Evolutionary conservation across 2,797 vertebrate genomes (phyloP).

Genomic region (Atherinosoma microstoma): DNA sequence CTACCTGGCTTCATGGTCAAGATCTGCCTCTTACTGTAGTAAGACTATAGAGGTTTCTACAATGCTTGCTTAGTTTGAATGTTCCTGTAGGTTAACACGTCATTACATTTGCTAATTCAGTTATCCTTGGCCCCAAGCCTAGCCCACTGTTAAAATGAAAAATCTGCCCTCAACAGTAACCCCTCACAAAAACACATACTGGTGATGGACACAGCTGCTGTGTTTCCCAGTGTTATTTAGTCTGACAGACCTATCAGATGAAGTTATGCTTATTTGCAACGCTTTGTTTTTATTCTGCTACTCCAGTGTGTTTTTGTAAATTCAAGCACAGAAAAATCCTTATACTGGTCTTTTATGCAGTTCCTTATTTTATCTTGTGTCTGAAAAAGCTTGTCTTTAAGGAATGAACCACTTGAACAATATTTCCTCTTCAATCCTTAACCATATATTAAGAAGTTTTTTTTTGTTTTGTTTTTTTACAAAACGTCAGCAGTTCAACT

Average conservation of each 20-base stretch:
- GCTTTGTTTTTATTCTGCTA: neutral
- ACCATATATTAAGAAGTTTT: neutral
- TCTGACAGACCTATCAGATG: neutral
- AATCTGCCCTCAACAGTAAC: constrained; percentile 5
- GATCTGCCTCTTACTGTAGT: constrained; percentile 53
- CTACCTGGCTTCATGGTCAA: constrained; percentile 66
- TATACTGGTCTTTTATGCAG: neutral
- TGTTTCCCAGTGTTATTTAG: neutral
- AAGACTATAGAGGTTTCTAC: constrained; percentile 45
- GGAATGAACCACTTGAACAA: neutral
- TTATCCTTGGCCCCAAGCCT: constrained; percentile 15
- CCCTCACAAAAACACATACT: neutral
- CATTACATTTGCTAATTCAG: constrained; percentile 38
- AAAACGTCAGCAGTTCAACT: neutral
- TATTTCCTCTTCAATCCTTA: neutral
- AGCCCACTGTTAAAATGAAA: constrained; percentile 12
- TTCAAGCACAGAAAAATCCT: neutral
- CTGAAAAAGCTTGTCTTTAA: neutral
- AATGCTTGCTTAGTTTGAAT: constrained; percentile 32
- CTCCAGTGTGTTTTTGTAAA: neutral
- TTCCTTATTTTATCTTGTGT: neutral
- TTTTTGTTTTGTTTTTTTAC: neutral
- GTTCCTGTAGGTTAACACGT: constrained; percentile 25
- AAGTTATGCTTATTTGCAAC: neutral
- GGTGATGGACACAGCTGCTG: neutral